Evolutionary conservation across 64 coral and sea anemone species (phyloP), one percentile per base, ranked within the genome.

Genomic region (Orbicella faveolata): DNA sequence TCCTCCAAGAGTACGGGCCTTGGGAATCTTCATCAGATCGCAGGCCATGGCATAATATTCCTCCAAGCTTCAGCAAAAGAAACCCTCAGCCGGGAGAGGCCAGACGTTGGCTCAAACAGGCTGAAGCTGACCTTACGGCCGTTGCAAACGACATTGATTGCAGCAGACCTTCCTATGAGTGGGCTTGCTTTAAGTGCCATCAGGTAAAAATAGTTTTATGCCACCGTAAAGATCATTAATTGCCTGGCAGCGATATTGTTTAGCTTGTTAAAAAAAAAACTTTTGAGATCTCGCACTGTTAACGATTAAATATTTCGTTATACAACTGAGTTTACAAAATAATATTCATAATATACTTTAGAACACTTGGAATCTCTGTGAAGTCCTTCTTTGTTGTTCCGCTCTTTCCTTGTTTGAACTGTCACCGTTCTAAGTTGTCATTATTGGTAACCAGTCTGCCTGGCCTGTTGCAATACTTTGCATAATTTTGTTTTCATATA

Each of bases 31-130:
- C 34, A 76, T 41, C 34, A 2, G 20, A 14, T 8, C 48, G 20
- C 21, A 55, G 4, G 36, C 1, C 2, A 3, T 66, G 61, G 61
- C 61, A n/a, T 2, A 41, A 83, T 65, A 3, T 55, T 34, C 88
- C 87, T 19, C 81, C 74, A 23, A 85, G 51, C 19, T 90, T 90
- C 36, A 53, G 23, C 23, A 89, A 23, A 21, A 57, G 73, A 12
- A 96, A 96, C 77, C 91, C 94, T 25, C 94, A 96, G 39, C 94
- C 88, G 10, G 51, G 81, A 52, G 94, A 96, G 65, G 90, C 94
- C 1, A 87, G 9, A 26, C 89, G 94, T 23, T 96, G 94, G 94
- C 90, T 89, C 33, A 83, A 83, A 6, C 94, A 96, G 74, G 94
- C 94, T 39, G 63, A 88, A 25, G 91, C 91, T 21, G 94, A 96